Conservation (phyloP, 2,888 invertebrate species). For the Physocephala rufipes region DNA sequence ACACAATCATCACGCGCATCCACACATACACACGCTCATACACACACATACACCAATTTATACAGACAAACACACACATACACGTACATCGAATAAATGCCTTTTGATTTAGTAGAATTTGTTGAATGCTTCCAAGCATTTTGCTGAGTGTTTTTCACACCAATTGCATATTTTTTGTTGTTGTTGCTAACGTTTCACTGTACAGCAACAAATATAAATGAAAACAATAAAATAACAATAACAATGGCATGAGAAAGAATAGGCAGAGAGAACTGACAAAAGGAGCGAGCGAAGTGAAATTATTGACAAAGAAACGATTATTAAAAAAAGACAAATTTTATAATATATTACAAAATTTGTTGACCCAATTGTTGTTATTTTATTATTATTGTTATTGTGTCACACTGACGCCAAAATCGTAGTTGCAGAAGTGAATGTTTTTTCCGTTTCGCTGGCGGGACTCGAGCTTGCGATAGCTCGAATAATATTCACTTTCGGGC, state of each 20-base stretch:
- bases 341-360: conserved; percentile 39
- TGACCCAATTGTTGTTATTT: conserved; percentile 39
- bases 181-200: too few relatives aligned
- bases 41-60: too few relatives aligned
- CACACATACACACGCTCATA: too few relatives aligned
- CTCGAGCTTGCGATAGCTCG: neutral
- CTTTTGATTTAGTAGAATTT: conserved; percentile 27
- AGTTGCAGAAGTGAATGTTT: conserved; percentile 39
- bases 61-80: neutral
- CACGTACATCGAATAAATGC: neutral
- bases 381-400: conserved; percentile 32
- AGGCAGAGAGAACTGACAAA: conserved; percentile 6
- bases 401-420: conserved; percentile 23
- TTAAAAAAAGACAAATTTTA: conserved; percentile 31
- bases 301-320: conserved; percentile 7
- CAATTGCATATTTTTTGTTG: too few relatives aligned
- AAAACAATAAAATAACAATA: conserved; percentile 8
- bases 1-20: too few relatives aligned
- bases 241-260: too few relatives aligned
- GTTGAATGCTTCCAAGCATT: conserved; percentile 16
- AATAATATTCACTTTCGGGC: too few relatives aligned
- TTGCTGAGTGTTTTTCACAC: conserved; percentile 22
- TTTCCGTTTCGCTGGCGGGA: conserved; percentile 35
- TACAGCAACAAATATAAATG: neutral
- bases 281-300: conserved; percentile 6